Percentiles rank a stretch among this genome's conserved stretches.
Conservation (phyloP, 2,797 vertebrate species). For the Paguma larvata region DNA sequence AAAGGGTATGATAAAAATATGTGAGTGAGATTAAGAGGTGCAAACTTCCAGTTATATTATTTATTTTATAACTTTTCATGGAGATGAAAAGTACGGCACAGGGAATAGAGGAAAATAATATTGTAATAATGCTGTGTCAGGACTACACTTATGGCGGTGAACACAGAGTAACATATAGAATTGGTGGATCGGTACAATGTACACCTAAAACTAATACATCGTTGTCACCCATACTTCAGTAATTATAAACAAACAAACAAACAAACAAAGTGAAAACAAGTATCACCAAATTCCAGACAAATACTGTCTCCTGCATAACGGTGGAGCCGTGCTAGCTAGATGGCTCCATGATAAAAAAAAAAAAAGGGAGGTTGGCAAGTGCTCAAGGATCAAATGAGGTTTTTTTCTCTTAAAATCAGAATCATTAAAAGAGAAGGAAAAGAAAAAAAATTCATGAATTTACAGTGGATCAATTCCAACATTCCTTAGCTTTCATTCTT, state of each 20-base stretch:
- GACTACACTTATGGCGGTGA: not conserved
- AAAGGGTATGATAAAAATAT: constrained; percentile 70
- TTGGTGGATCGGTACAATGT: not conserved
- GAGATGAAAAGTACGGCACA: not conserved
- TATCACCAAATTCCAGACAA: not conserved
- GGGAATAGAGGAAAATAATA: not conserved
- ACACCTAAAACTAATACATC: not conserved
- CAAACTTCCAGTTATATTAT: not conserved
- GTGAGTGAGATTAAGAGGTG: not conserved
- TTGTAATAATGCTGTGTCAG: not conserved
- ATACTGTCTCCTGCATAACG: not conserved
- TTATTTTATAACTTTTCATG: not conserved
- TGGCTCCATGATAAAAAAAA: not conserved
- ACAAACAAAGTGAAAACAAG: not conserved
- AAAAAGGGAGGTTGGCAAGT: not conserved
- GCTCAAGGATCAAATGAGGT: not conserved
- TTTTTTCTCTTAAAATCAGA: not conserved
- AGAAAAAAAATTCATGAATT: not conserved
- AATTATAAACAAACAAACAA: not conserved
- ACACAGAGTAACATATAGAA: not conserved
- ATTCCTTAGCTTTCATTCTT: not conserved
- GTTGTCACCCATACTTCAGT: not conserved
- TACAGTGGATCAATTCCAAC: not conserved
- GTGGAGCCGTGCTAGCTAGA: not conserved
- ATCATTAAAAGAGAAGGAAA: not conserved